A percentile compares a stretch with the other conserved stretches of the same genome.
phyloP scores from a whole-genome alignment of 2,797 vertebrate genomes.

The Dromococcyx pavoninus region DNA sequence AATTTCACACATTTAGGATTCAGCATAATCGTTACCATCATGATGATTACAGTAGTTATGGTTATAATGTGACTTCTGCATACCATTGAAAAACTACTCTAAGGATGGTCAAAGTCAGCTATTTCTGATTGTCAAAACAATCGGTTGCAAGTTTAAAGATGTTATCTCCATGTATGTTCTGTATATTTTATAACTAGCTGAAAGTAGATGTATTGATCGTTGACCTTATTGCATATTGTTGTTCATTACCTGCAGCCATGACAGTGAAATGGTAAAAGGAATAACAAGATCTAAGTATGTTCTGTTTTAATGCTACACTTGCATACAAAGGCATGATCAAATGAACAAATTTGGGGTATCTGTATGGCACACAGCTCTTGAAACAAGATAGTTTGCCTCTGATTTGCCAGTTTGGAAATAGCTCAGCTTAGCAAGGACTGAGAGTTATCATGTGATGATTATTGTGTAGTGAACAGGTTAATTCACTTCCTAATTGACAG shows the following conservation, averaged over 20 bases:
- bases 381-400: not conserved
- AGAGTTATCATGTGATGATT: not conserved
- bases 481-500: constrained; percentile 40
- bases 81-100: constrained; percentile 9
- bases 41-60: constrained; percentile 62
- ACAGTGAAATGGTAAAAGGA: constrained; percentile 38
- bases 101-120: constrained; percentile 39
- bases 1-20: constrained; percentile 73
- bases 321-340: not conserved
- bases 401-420: constrained; percentile 11
- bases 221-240: not conserved
- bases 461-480: constrained; percentile 10
- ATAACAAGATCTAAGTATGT: constrained; percentile 4
- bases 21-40: constrained; percentile 63
- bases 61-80: constrained; percentile 52
- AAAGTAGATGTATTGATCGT: constrained; percentile 14
- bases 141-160: constrained; percentile 34
- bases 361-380: not conserved
- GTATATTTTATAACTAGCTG: not conserved
- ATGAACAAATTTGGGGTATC: not conserved
- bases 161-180: not conserved
- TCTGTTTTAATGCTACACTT: constrained; percentile 1
- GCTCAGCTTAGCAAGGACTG: not conserved
- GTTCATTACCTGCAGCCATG: constrained; percentile 19
- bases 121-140: constrained; percentile 3